phyloP scores from a whole-genome alignment of 2,888 invertebrate genomes.

The Ypsolopha sequella region DNA sequence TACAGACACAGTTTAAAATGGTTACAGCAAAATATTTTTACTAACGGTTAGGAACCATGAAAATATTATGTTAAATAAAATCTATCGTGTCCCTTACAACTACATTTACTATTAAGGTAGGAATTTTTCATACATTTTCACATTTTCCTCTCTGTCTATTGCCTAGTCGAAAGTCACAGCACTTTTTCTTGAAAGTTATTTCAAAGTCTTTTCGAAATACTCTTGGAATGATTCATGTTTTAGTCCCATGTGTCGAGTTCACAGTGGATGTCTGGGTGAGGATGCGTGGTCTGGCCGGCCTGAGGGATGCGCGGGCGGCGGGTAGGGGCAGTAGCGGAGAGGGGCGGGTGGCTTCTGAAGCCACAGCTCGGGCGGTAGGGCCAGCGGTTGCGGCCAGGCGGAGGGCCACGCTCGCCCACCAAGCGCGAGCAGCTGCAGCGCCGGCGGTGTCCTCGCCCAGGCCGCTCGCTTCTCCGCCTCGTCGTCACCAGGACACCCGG shows the following conservation, averaged over 20 bases:
- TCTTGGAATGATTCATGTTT: slow-evolving; percentile 11
- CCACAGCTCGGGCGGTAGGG: slow-evolving; percentile 90
- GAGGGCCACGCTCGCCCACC: slow-evolving; percentile 86
- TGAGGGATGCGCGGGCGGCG: slow-evolving; percentile 57
- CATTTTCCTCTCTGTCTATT: not conserved
- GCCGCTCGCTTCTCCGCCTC: slow-evolving; percentile 70
- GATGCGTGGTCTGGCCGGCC: slow-evolving; percentile 41
- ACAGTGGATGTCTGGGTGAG: slow-evolving; percentile 54
- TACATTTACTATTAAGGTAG: too few species aligned
- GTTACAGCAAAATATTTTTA: slow-evolving; percentile 25
- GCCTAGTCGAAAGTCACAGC: slow-evolving; percentile 25
- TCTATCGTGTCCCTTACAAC: not conserved
- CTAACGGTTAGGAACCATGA: slow-evolving; percentile 62
- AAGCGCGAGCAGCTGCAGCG: slow-evolving; percentile 53
- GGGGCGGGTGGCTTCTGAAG: slow-evolving; percentile 85
- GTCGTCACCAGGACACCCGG: slow-evolving; percentile 68
- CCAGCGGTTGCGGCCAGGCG: slow-evolving; percentile 88
- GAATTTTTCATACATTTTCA: not conserved
- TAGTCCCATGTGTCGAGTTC: slow-evolving; percentile 17
- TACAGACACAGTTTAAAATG: not conserved
- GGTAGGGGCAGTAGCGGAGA: slow-evolving; percentile 73
- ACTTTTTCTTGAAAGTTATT: slow-evolving; percentile 19
- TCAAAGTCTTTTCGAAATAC: slow-evolving; percentile 1
- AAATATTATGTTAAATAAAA: slow-evolving; percentile 23
- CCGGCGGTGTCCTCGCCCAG: slow-evolving; percentile 64